Conservation (phyloP, 2,113 vertebrate species). For the Patagioenas fasciata region DNA sequence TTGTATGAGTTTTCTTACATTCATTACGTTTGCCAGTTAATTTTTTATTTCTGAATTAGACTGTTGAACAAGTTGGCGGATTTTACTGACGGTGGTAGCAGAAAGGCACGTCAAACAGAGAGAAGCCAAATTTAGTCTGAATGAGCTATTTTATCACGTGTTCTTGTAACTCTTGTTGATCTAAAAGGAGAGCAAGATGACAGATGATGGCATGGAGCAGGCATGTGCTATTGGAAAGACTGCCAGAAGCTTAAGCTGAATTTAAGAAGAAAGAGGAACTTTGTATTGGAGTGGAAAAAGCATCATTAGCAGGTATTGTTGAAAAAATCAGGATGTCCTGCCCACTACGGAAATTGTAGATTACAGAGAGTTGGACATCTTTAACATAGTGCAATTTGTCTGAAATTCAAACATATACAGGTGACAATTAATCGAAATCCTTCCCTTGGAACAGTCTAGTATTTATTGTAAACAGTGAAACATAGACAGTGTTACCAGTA, state of each 20-base stretch:
- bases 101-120: neutral
- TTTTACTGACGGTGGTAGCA: neutral
- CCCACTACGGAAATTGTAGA: neutral
- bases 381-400: neutral
- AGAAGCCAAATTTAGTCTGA: neutral
- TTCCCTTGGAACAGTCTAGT: neutral
- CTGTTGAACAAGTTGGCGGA: neutral
- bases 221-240: neutral
- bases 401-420: neutral
- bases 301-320: neutral
- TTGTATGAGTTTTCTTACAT: neutral
- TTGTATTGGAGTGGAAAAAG: neutral
- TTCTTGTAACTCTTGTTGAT: neutral
- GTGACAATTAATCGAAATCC: neutral
- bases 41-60: neutral
- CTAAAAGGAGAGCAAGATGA: neutral
- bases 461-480: neutral
- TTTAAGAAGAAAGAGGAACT: neutral
- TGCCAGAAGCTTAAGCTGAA: neutral
- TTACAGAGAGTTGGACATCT: neutral
- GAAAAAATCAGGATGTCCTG: neutral
- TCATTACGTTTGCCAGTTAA: neutral
- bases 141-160: neutral
- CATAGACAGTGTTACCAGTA: neutral
- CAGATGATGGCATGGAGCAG: neutral